Conservation (phyloP, 2,113 vertebrate genomes). For the Etia nguti region DNA sequence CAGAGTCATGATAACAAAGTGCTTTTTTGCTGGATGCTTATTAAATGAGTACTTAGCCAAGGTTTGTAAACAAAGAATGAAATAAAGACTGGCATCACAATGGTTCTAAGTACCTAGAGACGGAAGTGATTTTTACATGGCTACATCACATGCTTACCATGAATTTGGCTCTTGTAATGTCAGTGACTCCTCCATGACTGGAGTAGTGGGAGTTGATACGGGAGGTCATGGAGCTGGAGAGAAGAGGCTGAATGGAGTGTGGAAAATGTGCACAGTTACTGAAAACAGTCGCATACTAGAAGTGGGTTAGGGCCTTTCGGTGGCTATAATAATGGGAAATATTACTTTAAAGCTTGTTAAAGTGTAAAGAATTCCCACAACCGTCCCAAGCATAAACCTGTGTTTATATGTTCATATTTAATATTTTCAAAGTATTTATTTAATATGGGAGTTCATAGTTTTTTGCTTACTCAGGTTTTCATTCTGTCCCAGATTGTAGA, state of each 20-base stretch:
- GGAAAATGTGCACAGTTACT: conserved; percentile 29
- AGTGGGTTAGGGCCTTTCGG: conserved; percentile 38
- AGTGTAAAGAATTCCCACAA: background rate
- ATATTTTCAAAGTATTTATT: background rate
- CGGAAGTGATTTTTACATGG: background rate
- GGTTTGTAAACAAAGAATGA: background rate
- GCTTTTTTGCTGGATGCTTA: background rate
- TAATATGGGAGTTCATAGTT: background rate
- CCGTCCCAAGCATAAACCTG: background rate
- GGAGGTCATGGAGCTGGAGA: conserved; percentile 36
- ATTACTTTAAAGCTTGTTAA: background rate
- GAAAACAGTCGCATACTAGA: conserved; percentile 24
- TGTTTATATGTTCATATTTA: background rate
- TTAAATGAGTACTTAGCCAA: background rate
- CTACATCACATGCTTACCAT: background rate
- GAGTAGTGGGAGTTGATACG: background rate
- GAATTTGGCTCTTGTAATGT: background rate
- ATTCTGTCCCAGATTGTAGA: background rate
- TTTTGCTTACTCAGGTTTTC: background rate
- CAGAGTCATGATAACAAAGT: background rate
- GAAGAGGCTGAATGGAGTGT: conserved; percentile 13
- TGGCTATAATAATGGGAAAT: background rate
- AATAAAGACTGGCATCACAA: background rate
- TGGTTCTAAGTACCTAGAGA: background rate
- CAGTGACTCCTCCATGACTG: background rate